phyloP scores from a whole-genome alignment of 1,140 invertebrate genomes.

The Ceratosolen solmsi region DNA sequence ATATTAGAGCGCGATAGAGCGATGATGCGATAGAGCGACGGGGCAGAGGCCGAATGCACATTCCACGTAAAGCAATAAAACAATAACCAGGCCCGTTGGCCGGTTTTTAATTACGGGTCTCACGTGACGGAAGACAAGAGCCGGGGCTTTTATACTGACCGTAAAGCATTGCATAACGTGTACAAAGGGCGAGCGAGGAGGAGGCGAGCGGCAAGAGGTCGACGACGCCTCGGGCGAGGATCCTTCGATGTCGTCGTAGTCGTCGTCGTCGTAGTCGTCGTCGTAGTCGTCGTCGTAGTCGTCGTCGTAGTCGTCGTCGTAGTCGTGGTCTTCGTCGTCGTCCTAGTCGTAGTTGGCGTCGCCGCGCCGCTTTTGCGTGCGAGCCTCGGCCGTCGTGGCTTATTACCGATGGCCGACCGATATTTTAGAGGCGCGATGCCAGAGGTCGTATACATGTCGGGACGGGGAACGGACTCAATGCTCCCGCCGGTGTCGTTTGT shows the following conservation, averaged over 20 bases:
- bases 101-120: background rate
- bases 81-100: conserved; percentile 7
- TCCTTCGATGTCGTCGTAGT: background rate
- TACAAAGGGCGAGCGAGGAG: background rate
- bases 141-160: background rate
- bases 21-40: too few relatives aligned
- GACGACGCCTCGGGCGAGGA: background rate
- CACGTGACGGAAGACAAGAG: too few relatives aligned
- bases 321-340: too few relatives aligned
- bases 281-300: background rate
- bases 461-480: background rate
- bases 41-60: background rate
- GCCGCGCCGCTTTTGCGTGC: background rate
- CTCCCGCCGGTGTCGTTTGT: background rate
- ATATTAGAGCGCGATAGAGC: too few relatives aligned
- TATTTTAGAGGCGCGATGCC: background rate
- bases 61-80: background rate
- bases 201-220: too few relatives aligned
- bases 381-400: conserved; percentile 3
- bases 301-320: background rate
- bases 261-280: background rate
- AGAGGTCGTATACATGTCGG: background rate
- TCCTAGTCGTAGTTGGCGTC: too few relatives aligned
- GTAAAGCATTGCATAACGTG: background rate
- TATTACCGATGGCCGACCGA: background rate